These are phyloP conservation scores for Setophaga coronata DNA, from an alignment of 2,113 vertebrate genomes.

Conservation along the genomic window DNA sequence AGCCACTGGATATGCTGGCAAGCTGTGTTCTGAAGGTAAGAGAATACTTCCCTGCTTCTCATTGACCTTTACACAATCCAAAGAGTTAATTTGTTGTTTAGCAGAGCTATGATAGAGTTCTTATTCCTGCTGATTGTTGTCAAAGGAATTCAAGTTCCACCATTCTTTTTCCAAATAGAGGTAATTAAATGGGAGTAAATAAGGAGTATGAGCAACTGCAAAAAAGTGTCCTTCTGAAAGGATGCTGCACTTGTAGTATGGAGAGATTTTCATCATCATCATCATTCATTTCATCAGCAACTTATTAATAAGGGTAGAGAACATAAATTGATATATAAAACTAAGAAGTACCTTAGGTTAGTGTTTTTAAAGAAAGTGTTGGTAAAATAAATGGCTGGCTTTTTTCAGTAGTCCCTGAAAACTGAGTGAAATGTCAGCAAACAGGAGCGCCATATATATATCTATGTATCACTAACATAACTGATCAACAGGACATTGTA, in stretches of 20 bases:
- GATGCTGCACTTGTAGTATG: background rate
- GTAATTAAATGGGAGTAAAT: background rate
- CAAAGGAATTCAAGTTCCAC: background rate
- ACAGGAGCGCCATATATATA: background rate
- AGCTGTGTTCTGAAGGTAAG: conserved; percentile 96
- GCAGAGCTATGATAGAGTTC: background rate
- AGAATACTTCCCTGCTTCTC: background rate
- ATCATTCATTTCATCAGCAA: background rate
- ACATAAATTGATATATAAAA: background rate
- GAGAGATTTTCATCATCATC: background rate
- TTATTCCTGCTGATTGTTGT: background rate
- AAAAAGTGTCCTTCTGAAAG: background rate
- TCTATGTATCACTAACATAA: background rate
- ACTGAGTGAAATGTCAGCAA: background rate
- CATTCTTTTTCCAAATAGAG: background rate
- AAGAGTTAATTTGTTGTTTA: background rate
- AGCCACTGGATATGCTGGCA: conserved; percentile 90
- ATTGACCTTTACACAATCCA: background rate
- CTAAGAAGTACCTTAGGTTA: background rate
- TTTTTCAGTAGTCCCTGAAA: background rate
- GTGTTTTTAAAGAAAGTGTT: no score
- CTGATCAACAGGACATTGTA: background rate
- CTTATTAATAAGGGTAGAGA: background rate
- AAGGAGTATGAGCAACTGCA: background rate
- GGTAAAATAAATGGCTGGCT: background rate